Percentiles rank a stretch among this genome's conserved stretches.
Evolutionary conservation across 1,140 invertebrate species (phyloP).

Genomic region (Aphaenogaster floridana): DNA sequence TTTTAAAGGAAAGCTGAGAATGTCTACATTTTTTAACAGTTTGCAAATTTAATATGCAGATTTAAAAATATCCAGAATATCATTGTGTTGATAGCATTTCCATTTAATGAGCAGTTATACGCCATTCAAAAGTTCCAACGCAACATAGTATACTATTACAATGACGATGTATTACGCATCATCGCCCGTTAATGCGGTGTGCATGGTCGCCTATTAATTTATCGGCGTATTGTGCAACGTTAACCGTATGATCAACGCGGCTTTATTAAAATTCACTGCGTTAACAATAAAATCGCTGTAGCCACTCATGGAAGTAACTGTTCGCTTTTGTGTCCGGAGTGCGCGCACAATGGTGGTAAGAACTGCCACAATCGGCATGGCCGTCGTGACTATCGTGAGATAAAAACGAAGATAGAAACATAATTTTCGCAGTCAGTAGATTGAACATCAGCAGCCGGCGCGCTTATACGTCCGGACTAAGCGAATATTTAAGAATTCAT

Average conservation of each 20-base stretch:
- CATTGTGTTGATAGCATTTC: conserved; percentile 15
- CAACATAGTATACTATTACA: conserved; percentile 44
- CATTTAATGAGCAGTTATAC: conserved; percentile 66
- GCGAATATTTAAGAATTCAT: conserved; percentile 79
- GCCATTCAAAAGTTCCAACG: conserved; percentile 65
- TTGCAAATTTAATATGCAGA: conserved; percentile 12
- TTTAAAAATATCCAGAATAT: neutral
- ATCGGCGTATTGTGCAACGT: conserved; percentile 72
- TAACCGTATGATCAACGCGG: conserved; percentile 58
- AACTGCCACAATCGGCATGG: neutral
- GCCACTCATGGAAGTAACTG: conserved; percentile 40
- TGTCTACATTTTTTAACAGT: conserved; percentile 22
- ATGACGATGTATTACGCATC: conserved; percentile 68
- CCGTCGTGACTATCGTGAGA: neutral
- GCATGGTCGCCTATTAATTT: conserved; percentile 69
- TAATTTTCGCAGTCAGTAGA: conserved; percentile 52
- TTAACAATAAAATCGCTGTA: conserved; percentile 54
- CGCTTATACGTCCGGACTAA: conserved; percentile 58
- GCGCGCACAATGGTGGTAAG: neutral
- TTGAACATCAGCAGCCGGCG: conserved; percentile 47
- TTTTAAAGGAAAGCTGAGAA: neutral
- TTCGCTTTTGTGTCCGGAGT: neutral
- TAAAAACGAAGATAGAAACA: conserved; percentile 14
- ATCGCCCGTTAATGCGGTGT: conserved; percentile 38
- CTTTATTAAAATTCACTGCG: conserved; percentile 68